Percentiles rank a stretch among this genome's conserved stretches.
These are phyloP conservation scores for Orientallactaga bullata DNA, from an alignment of 2,113 vertebrate genomes.

Conservation along the genomic window DNA sequence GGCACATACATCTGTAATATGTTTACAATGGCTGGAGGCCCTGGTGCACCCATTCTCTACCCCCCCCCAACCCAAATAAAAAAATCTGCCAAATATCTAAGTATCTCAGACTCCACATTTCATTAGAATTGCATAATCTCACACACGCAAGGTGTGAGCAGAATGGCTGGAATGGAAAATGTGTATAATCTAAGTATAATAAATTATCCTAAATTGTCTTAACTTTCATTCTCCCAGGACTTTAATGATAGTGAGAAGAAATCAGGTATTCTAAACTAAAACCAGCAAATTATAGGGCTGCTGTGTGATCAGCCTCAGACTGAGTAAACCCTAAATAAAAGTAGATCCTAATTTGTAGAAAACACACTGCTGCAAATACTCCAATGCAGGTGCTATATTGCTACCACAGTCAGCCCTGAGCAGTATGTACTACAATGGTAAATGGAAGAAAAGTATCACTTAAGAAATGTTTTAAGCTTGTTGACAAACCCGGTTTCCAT, in stretches of 20 bases:
- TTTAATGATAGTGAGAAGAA: slow-evolving; percentile 60
- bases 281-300: slow-evolving; percentile 65
- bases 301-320: slow-evolving; percentile 57
- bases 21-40: no score
- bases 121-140: slow-evolving; percentile 3
- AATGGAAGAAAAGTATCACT: slow-evolving; percentile 24
- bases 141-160: slow-evolving; percentile 3
- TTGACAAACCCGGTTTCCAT: not conserved
- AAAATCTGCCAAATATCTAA: slow-evolving; percentile 43
- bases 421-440: not conserved
- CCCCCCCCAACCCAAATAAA: no score
- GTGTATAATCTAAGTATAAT: slow-evolving; percentile 57
- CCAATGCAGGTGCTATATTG: slow-evolving; percentile 26
- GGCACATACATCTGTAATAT: no score
- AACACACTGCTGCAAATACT: slow-evolving; percentile 54
- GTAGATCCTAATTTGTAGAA: slow-evolving; percentile 60
- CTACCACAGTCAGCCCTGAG: not conserved
- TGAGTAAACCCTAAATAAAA: slow-evolving; percentile 67
- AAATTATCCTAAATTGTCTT: slow-evolving; percentile 67
- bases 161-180: slow-evolving; percentile 56
- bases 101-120: slow-evolving; percentile 53
- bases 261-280: slow-evolving; percentile 65
- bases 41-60: no score
- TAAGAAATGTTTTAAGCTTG: slow-evolving; percentile 3
- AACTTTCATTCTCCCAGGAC: slow-evolving; percentile 62